Base-by-base conservation (phyloP, 2,113 vertebrate genomes). In the Montifringilla adamsi region DNA sequence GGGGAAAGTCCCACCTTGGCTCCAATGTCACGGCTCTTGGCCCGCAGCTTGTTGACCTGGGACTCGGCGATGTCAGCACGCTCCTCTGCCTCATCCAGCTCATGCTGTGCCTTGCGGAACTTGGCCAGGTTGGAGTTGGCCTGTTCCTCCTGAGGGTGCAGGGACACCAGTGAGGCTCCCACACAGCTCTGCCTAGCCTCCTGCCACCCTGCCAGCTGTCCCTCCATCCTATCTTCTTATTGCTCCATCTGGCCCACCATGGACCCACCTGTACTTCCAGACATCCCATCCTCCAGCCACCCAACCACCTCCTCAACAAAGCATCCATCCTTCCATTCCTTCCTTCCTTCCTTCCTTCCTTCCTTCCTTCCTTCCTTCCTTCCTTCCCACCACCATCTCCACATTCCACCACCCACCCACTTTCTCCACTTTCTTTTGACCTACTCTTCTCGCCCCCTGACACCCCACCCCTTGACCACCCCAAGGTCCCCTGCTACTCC, bases 1-100 rank as follows among this genome's bases (percentile, higher is more conserved):
- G 59, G 44, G 27, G 7, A 11, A 44, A 6, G 18, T 70, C 72
- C 37, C 35, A 90, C 88, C 80, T 77, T 90, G 35, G 64, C 66
- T 83, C 88, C 80, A 33, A 84, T 84, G 56, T 90, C 88, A 0
- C 88, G 88, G 56, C 88, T 90, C 80, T 56, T 90, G 72, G 88
- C 87, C 56, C 80, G 43, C 56, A 90, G 49, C 31, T 90, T 90
- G 72, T 90, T 84, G 80, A 90, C 88, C 72, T 90, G 88, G 72
- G 88, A 90, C 64, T 90, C 88, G 0, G 87, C 87, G 0, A 90
- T 90, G 64, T 90, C 87, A 0, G 87, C 87, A 33, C 87, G 87
- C 27, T 90, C 87, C 43, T 90, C 87, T 6, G 87, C 87, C 43
- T 90, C 87, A 5, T 90, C 87, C 72, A 90, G 79, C 56, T 90